A percentile compares a stretch with the other conserved stretches of the same genome.
phyloP scores from a whole-genome alignment of 2,113 vertebrate genomes.

The Peromyscus maniculatus region DNA sequence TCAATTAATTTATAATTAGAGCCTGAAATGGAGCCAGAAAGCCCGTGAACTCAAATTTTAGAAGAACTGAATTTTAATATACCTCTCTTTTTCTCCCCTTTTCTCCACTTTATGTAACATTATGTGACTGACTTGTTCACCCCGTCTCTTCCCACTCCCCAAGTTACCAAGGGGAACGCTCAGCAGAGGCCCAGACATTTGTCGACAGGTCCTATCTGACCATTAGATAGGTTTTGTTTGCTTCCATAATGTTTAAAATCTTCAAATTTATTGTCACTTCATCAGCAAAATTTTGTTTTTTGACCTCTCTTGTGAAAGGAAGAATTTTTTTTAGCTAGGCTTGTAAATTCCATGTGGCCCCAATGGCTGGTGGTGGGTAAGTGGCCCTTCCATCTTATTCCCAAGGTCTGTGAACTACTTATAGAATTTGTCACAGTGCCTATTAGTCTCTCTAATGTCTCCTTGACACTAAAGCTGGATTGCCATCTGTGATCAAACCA shows the following conservation, averaged over 20 bases:
- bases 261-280: background rate
- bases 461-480: background rate
- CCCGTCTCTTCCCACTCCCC: accelerated
- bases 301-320: background rate
- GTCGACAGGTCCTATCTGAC: background rate
- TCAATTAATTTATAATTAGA: constrained; percentile 55
- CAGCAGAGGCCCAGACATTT: background rate
- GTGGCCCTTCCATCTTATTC: background rate
- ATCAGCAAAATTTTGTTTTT: background rate
- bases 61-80: constrained; percentile 6
- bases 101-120: background rate
- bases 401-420: background rate
- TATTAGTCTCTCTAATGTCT: background rate
- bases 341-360: background rate
- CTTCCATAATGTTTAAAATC: background rate
- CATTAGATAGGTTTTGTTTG: background rate
- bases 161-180: background rate
- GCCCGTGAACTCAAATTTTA: background rate
- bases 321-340: background rate
- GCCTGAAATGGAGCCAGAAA: constrained; percentile 1
- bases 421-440: background rate
- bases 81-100: background rate
- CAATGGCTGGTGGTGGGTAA: no score
- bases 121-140: background rate
- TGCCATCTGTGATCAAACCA: background rate